Base-by-base conservation (phyloP, 2,113 vertebrate genomes). In the Pachypanchax playfairii region DNA sequence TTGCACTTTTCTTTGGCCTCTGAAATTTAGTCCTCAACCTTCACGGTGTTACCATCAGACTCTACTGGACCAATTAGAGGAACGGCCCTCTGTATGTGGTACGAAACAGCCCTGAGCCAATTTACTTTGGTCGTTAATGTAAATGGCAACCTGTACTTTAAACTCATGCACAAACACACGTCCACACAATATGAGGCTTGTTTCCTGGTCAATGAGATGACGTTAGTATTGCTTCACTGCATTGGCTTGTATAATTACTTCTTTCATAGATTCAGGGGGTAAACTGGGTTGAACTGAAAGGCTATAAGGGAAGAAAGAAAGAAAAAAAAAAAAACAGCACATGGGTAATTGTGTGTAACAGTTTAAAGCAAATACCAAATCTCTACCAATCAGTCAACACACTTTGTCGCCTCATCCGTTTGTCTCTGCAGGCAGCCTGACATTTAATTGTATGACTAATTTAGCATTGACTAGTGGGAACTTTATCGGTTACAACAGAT, bases 261-360 rank as follows among this genome's bases (percentile, higher is more conserved):
- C 68, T 22, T 70, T 47, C 50, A 20, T 77, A 53, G 66, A 64
- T 83, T 76, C 49, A 59, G 48, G 64, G 74, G 58, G 67, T 70
- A 43, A 73, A 78, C 25, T 36, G 57, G 47, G 55, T 50, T 59
- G 43, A 79, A 77, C 73, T 65, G 24, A 59, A 31, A 57, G 48
- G 46, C 65, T 79, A 69, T 75, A 63, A 29, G 29, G 28, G 47
- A 69, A 55, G 57, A 58, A 72, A 50, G 15, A 18, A 21, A 68
- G 21, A 24, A 49, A 72, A 52, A 50, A 25, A 39, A 59, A 25
- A 3, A 9, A 17, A 70, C 25, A 70, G 41, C 51, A 42, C 35
- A 36, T n/a, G 41, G 75, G 70, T 79, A 80, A 81, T 80, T 83
- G 71, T 78, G 70, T 70, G 73, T 54, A 84, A 77, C 72, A 55